Evolutionary conservation across 2,888 invertebrate genomes (phyloP).

Genomic region (Drosophila infuscata): DNA sequence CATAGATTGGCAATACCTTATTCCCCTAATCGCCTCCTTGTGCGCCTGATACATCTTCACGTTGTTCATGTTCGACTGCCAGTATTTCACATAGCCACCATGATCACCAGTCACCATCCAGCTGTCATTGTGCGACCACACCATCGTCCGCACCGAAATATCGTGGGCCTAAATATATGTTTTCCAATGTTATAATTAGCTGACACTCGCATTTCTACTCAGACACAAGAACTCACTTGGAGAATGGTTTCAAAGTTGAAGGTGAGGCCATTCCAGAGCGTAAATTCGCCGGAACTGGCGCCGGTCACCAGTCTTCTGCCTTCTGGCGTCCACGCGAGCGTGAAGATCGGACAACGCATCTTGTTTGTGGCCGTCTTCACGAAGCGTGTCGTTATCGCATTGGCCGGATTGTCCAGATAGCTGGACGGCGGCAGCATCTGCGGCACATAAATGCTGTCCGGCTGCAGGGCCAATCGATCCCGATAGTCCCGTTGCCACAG

Average conservation of each 20-base stretch:
- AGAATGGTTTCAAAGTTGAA: constrained; percentile 99
- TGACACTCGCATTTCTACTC: neutral
- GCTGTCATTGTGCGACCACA: constrained; percentile 99
- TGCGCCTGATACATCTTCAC: constrained; percentile 99
- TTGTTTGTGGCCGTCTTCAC: constrained; percentile 99
- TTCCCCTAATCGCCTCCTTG: constrained; percentile 99
- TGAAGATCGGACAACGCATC: constrained; percentile 99
- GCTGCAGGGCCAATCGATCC: constrained; percentile 95
- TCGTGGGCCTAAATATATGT: constrained; percentile 94
- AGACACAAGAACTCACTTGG: constrained; percentile 88
- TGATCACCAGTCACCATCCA: constrained; percentile 99
- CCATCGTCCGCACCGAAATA: constrained; percentile 99
- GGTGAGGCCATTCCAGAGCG: constrained; percentile 99
- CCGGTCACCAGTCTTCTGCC: constrained; percentile 98
- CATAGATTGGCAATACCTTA: constrained; percentile 90
- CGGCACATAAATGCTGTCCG: constrained; percentile 97
- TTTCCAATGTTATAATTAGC: neutral
- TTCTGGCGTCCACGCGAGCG: constrained; percentile 99
- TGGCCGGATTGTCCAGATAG: constrained; percentile 97
- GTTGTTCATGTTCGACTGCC: constrained; percentile 99
- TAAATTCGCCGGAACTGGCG: constrained; percentile 99
- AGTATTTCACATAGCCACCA: constrained; percentile 99
- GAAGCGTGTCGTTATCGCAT: constrained; percentile 97
- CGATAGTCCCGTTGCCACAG: constrained; percentile 97
- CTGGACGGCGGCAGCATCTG: constrained; percentile 97